Percentiles rank a stretch among this genome's conserved stretches.
These are phyloP conservation scores for Thaleichthys pacificus DNA, from an alignment of 2,797 vertebrate species.

Conservation along the genomic window DNA sequence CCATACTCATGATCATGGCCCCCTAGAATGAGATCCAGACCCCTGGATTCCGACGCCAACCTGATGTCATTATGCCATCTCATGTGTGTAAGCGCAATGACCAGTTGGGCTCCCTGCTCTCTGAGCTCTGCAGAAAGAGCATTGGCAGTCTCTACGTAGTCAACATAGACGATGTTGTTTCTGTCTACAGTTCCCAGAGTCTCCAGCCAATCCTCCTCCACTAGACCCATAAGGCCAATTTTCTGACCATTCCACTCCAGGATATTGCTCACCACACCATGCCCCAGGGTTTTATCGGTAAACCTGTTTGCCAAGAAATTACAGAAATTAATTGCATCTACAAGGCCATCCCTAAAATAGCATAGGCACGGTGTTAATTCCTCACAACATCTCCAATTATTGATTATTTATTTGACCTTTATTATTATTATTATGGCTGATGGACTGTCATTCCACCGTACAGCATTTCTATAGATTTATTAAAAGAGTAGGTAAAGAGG, in stretches of 20 bases:
- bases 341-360: no score
- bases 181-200: constrained; percentile 46
- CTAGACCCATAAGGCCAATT: constrained; percentile 47
- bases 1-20: constrained; percentile 48
- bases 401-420: no score
- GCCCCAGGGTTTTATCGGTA: constrained; percentile 44
- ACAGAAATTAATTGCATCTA: no score
- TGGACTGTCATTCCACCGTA: no score
- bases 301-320: constrained; percentile 29
- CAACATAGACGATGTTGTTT: constrained; percentile 43
- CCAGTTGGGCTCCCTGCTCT: constrained; percentile 34
- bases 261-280: constrained; percentile 36
- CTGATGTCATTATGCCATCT: constrained; percentile 47
- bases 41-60: constrained; percentile 34
- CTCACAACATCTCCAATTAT: no score
- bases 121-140: constrained; percentile 39
- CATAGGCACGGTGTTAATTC: no score
- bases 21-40: constrained; percentile 41
- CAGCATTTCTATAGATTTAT: no score
- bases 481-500: no score
- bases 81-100: constrained; percentile 43
- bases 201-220: constrained; percentile 58
- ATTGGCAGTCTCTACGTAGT: constrained; percentile 36
- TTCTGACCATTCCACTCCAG: constrained; percentile 46
- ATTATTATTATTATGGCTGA: no score